Evolutionary conservation across 2,113 vertebrate species (phyloP).

Genomic region (Sterrhoptilus dennistouni): DNA sequence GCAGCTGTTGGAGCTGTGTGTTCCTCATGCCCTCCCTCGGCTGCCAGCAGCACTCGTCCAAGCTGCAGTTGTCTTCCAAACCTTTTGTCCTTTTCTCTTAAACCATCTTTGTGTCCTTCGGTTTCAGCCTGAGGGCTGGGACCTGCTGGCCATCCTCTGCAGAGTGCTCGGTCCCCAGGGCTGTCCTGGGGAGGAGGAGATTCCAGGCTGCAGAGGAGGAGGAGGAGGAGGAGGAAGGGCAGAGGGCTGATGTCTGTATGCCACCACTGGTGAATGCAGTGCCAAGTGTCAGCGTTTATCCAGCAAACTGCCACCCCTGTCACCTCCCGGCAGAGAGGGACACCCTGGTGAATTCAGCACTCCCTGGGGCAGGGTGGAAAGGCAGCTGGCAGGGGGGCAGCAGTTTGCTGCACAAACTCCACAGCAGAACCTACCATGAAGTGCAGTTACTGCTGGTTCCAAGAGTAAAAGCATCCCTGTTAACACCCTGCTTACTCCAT

Average conservation of each 20-base stretch:
- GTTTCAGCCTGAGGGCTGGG: not conserved
- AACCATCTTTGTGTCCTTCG: not conserved
- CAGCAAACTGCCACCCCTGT: not conserved
- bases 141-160: not conserved
- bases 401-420: not conserved
- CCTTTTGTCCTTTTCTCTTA: not conserved
- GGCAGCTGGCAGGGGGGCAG: not conserved
- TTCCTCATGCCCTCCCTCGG: not conserved
- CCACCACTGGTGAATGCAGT: fast-evolving
- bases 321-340: not conserved
- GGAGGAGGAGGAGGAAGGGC: not conserved
- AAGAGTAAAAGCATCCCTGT: not conserved
- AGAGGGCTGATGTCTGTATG: not conserved
- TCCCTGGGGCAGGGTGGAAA: not conserved
- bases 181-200: not conserved
- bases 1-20: not conserved
- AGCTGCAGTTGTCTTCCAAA: not conserved
- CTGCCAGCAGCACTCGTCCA: not conserved
- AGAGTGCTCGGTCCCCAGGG: not conserved
- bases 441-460: not conserved
- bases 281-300: not conserved
- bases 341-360: not conserved
- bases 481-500: not conserved
- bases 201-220: not conserved
- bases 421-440: fast-evolving